phyloP scores from a whole-genome alignment of 1,140 invertebrate genomes.

The Bombus ignitus region DNA sequence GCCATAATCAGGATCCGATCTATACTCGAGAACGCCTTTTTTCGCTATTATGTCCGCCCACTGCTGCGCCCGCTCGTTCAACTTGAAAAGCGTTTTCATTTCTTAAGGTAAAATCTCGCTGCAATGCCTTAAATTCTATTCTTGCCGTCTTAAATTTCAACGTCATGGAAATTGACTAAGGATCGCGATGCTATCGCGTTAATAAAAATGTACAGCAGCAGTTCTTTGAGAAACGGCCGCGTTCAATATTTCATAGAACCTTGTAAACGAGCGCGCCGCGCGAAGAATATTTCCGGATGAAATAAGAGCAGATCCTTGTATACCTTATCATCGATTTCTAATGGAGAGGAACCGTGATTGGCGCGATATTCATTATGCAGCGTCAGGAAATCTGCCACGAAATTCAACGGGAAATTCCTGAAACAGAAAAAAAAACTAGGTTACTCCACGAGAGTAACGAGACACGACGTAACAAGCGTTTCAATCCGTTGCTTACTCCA shows the following conservation, averaged over 20 bases:
- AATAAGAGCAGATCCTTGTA: neutral
- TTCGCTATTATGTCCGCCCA: conserved; percentile 86
- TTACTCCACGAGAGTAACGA: too few relatives aligned
- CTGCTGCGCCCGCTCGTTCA: conserved; percentile 83
- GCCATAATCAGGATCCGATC: conserved; percentile 82
- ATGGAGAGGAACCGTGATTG: conserved; percentile 84
- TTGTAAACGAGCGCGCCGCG: neutral
- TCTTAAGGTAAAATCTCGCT: neutral
- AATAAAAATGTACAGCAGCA: neutral
- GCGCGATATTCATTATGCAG: conserved; percentile 86
- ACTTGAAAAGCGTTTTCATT: conserved; percentile 67
- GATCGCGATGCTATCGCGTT: neutral
- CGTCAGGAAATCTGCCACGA: conserved; percentile 83
- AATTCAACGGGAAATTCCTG: conserved; percentile 59
- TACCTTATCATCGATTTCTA: conserved; percentile 86
- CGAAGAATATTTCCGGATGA: neutral
- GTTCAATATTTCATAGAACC: conserved; percentile 2
- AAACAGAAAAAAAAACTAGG: neutral
- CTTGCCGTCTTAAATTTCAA: neutral
- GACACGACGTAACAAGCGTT: neutral
- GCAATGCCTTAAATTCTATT: neutral
- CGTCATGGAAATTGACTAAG: neutral
- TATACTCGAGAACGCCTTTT: conserved; percentile 83
- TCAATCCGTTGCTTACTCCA: conserved; percentile 17
- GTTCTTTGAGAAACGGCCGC: neutral